Evolutionary conservation across 2,888 invertebrate species (phyloP), one percentile per base, ranked within the genome.

Genomic region (Mythimna loreyi): DNA sequence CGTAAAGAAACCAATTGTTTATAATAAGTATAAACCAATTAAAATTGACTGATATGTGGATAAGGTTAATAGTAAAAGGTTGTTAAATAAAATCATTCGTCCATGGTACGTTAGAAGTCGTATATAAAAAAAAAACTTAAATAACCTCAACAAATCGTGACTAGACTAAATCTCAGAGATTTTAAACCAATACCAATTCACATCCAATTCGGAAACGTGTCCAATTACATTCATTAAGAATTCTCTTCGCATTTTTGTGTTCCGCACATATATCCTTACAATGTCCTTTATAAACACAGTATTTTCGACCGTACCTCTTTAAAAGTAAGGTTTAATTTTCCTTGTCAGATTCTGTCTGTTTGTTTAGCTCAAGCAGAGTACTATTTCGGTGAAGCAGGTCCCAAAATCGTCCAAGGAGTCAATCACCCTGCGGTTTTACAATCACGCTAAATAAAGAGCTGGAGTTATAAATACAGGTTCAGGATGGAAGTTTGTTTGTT

Each of bases 381-480:
- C 87, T 89, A 89, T 89, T 89, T 88, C 72, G 74, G 86, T 84
- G 65, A 75, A 79, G 77, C 77, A 65, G 45, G 78, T 85, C 86
- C 91, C 86, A 81, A 89, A 90, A 85, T 82, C 77, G 86, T 75
- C 53, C 50, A 58, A 59, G 52, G 63, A 89, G 91, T 90, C 91
- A 91, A 86, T 91, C 91, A 91, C 91, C 91, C 72, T 80, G 77
- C 59, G 75, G 85, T 80, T 55, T 55, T 84, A 83, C 85, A 85
- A 84, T 80, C 76, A 70, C 76, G 69, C 62, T 79, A 66, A 60
- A 75, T 72, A 61, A 70, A 73, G 71, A 64, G 55, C 53, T 67
- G 16, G 36, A 36, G 49, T 62, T 59, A 59, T 70, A 63, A 63
- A 65, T 79, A 77, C 62, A 25, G 28, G 21, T 56, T 53, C 45